Base-by-base conservation (phyloP, 2,888 invertebrate species). In the Timema podura region DNA sequence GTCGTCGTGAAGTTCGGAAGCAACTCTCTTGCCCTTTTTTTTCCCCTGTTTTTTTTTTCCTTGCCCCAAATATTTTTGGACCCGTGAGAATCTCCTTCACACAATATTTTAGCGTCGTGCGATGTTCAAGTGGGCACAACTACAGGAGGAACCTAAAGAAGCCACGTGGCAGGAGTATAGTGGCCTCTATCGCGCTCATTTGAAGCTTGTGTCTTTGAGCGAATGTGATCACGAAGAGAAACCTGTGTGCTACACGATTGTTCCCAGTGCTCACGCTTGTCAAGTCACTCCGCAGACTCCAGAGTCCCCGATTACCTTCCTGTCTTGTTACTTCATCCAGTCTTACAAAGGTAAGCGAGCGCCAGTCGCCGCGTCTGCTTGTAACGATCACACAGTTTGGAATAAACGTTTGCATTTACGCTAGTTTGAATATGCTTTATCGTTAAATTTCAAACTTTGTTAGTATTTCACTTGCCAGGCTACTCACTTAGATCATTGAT, bases 161-260 rank as follows among this genome's bases (percentile, higher is more conserved):
- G 73, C 73, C 68, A 68, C 73, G 57, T 73, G 73, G 73, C 80
- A 80, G 66, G 85, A 86, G 72, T 70, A 83, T 16, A 82, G 85
- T n/a, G 81, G 79, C 65, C 79, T 86, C 67, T 88, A 85, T 78
- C 79, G 84, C 72, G 85, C 85, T 75, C 81, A 81, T 64, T 83
- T 79, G 65, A 68, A 88, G 80, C 85, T 84, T 75, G 82, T 90
- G 76, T 88, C 89, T 13, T 86, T 89, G 75, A 90, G 90, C 57
- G 88, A 87, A 76, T 77, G 85, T 67, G 90, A 91, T 77, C 83
- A 82, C 74, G 85, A 87, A 75, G 88, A 84, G 73, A 79, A 79
- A 48, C 86, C 89, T 0, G 83, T 88, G 71, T 87, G 89, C 73
- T 88, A 87, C 77, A 80, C 83, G 61, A 84, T 85, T 77, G 81